Evolutionary conservation across 2,888 invertebrate genomes (phyloP).

Genomic region (Meteorus colon): DNA sequence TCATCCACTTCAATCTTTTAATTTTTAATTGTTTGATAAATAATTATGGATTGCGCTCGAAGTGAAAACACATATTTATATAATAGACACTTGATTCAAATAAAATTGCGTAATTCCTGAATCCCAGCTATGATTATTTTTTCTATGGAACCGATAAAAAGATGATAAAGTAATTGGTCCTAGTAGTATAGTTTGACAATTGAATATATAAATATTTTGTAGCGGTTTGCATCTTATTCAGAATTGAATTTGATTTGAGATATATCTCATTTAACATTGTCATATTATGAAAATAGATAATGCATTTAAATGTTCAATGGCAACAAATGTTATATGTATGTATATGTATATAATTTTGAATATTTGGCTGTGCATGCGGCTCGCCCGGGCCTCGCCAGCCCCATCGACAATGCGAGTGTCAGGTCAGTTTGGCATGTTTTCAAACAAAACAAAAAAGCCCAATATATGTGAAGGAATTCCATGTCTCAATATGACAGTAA

Average conservation of each 20-base stretch:
- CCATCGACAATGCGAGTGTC: conserved; percentile 74
- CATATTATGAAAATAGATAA: not conserved
- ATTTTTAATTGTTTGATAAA: conserved; percentile 13
- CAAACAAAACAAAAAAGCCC: not conserved
- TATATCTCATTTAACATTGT: too few relatives aligned
- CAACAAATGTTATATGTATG: conserved; percentile 53
- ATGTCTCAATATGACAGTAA: conserved; percentile 14
- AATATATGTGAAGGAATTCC: not conserved
- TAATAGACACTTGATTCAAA: not conserved
- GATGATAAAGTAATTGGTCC: not conserved
- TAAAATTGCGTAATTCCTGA: not conserved
- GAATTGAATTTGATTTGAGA: too few relatives aligned
- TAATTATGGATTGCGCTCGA: conserved; percentile 4
- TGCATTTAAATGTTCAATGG: not conserved
- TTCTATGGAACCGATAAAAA: not conserved
- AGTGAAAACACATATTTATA: conserved; percentile 10
- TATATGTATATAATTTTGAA: conserved; percentile 62
- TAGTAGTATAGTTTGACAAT: not conserved
- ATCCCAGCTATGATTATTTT: not conserved
- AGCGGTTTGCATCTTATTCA: not conserved
- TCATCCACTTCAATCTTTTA: not conserved
- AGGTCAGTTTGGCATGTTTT: conserved; percentile 68
- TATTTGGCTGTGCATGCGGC: conserved; percentile 78
- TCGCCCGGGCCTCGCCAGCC: conserved; percentile 75
- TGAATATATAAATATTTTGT: not conserved